Evolutionary conservation across 2,113 vertebrate genomes (phyloP).

Genomic region (Ictalurus punctatus): DNA sequence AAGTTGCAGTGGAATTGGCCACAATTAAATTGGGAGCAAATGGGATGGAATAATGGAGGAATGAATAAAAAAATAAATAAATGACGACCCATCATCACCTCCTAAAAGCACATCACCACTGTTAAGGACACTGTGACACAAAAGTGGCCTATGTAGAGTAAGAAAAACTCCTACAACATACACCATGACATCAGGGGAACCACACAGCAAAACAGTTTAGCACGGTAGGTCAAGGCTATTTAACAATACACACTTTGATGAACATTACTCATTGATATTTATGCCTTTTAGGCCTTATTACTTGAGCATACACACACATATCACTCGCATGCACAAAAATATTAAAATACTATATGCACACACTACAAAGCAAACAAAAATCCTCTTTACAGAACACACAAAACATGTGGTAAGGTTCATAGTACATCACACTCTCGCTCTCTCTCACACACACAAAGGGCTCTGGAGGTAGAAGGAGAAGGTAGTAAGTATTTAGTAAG

Average conservation of each 20-base stretch:
- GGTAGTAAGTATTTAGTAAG: conserved; percentile 66
- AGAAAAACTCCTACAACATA: not conserved
- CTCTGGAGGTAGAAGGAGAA: conserved; percentile 24
- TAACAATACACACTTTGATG: too few species aligned
- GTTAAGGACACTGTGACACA: not conserved
- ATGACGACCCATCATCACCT: not conserved
- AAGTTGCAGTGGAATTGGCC: not conserved
- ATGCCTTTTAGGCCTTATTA: not conserved
- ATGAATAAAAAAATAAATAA: not conserved
- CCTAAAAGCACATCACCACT: not conserved
- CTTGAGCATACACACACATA: not conserved
- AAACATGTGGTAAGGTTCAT: conserved; percentile 3
- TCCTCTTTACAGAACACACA: not conserved
- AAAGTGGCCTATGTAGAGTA: not conserved
- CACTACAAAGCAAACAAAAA: not conserved
- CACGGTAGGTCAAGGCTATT: not conserved
- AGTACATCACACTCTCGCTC: not conserved
- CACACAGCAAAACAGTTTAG: not conserved
- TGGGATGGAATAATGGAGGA: not conserved
- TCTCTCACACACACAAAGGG: not conserved
- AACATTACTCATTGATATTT: not conserved
- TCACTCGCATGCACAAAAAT: not conserved
- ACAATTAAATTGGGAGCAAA: not conserved
- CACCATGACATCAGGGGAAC: not conserved
- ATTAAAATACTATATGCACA: not conserved